phyloP scores from a whole-genome alignment of 2,113 vertebrate species.

The Zosterops hypoxanthus region DNA sequence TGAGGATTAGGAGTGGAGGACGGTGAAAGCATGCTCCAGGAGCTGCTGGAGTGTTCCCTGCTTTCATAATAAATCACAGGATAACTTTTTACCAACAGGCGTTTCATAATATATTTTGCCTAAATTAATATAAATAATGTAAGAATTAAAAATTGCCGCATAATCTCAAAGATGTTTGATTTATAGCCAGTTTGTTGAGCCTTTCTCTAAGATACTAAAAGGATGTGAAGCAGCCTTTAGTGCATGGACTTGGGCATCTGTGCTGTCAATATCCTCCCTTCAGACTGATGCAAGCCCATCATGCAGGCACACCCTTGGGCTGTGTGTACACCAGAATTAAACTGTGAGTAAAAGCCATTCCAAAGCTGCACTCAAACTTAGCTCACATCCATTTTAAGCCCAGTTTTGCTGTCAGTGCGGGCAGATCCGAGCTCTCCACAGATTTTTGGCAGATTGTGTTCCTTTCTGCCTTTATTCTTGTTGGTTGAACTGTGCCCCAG shows the following conservation, averaged over 20 bases:
- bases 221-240: neutral
- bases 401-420: neutral
- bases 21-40: conserved; percentile 63
- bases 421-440: neutral
- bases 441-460: neutral
- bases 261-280: neutral
- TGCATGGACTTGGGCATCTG: conserved; percentile 34
- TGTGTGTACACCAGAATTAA: neutral
- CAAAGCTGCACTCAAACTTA: neutral
- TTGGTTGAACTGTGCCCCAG: neutral
- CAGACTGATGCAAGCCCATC: neutral
- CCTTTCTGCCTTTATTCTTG: neutral
- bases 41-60: conserved; percentile 76
- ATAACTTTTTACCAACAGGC: neutral
- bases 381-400: neutral
- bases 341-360: neutral
- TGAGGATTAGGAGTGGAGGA: conserved; percentile 70
- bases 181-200: neutral
- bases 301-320: conserved; percentile 38
- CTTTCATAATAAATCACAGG: neutral
- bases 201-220: neutral
- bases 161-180: neutral
- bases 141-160: neutral
- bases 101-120: neutral
- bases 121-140: neutral